Conservation (phyloP, 2,888 invertebrate species). For the Parnassius mnemosyne region DNA sequence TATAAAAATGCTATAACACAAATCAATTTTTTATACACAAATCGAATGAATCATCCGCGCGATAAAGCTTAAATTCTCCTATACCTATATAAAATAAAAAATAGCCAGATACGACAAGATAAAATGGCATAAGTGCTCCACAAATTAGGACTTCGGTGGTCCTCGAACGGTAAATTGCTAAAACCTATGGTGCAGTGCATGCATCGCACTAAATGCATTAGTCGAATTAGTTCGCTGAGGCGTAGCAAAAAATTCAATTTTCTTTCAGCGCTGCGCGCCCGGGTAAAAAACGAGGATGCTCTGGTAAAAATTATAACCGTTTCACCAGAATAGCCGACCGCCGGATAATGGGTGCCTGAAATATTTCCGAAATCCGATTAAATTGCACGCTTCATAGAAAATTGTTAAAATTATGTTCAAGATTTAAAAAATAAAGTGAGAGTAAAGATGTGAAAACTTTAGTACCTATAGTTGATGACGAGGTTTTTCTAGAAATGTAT, state of each 20-base stretch:
- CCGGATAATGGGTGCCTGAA: constrained; percentile 55
- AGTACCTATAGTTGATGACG: too few relatives aligned
- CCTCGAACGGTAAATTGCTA: constrained; percentile 12
- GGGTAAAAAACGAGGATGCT: constrained; percentile 57
- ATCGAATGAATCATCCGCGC: too few relatives aligned
- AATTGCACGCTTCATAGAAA: constrained; percentile 53
- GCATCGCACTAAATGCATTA: constrained; percentile 73
- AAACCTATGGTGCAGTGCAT: constrained; percentile 40
- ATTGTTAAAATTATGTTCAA: constrained; percentile 41
- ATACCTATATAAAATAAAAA: background rate
- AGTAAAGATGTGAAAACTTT: too few relatives aligned
- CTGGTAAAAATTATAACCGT: constrained; percentile 72
- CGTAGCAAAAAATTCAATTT: constrained; percentile 78
- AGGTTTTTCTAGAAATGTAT: too few relatives aligned
- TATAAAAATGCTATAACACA: too few relatives aligned
- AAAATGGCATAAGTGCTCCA: constrained; percentile 12
- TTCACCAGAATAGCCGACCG: constrained; percentile 56
- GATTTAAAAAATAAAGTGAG: background rate
- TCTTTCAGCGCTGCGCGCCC: constrained; percentile 57
- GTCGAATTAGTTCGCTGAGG: constrained; percentile 73
- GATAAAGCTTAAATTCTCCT: too few relatives aligned
- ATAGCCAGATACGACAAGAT: background rate
- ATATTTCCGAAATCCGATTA: constrained; percentile 69
- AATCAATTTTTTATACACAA: too few relatives aligned
- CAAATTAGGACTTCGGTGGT: constrained; percentile 25